Conservation (phyloP, 1,140 invertebrate species). For the Zeugodacus cucurbitae region DNA sequence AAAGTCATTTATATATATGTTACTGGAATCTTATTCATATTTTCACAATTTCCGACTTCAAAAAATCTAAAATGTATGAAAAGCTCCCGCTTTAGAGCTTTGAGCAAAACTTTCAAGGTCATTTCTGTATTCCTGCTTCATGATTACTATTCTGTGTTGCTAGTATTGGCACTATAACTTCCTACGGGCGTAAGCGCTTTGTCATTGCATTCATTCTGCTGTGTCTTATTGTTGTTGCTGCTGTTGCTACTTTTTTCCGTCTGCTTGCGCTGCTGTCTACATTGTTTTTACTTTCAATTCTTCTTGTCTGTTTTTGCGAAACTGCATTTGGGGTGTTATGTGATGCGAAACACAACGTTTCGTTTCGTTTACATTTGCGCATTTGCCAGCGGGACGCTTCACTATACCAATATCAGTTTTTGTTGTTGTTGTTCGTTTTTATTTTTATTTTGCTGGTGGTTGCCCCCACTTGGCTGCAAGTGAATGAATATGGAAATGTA, state of each 20-base stretch:
- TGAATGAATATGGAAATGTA: background rate
- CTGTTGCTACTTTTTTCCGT: background rate
- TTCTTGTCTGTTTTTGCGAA: background rate
- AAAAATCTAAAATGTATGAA: no score
- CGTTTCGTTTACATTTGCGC: constrained; percentile 15
- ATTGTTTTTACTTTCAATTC: background rate
- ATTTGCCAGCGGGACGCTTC: background rate
- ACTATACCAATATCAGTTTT: background rate
- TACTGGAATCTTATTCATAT: no score
- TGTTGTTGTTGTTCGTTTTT: background rate
- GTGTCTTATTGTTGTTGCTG: background rate
- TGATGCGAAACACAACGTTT: constrained; percentile 34
- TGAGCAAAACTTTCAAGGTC: no score
- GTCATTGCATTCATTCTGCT: background rate
- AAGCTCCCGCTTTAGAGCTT: no score
- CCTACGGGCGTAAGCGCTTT: background rate
- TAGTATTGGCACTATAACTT: background rate
- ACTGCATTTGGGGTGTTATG: constrained; percentile 25
- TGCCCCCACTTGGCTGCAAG: background rate
- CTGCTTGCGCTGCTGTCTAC: background rate
- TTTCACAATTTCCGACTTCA: no score
- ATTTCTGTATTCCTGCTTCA: background rate
- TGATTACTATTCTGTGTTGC: background rate
- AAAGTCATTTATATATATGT: no score
- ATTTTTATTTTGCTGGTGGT: background rate